Percentiles rank a stretch among this genome's conserved stretches.
Evolutionary conservation across 2,113 vertebrate species (phyloP).

Genomic region (Probosciger aterrimus): DNA sequence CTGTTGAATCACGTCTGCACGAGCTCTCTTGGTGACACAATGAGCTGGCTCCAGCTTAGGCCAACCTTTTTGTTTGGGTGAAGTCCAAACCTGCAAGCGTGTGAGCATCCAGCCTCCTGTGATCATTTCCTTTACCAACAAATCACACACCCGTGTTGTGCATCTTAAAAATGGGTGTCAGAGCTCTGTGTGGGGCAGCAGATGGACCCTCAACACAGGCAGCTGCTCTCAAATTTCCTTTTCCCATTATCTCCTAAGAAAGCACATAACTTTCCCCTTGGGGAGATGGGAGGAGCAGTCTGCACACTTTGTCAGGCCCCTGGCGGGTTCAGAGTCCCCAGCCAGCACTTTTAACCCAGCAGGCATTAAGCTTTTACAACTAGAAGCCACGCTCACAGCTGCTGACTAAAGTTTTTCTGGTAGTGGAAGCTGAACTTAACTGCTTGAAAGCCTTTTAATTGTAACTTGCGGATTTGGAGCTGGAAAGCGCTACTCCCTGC

Average conservation of each 20-base stretch:
- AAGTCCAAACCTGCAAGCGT: background rate
- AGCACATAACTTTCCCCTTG: background rate
- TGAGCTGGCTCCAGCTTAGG: background rate
- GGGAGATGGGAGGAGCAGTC: background rate
- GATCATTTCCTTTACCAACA: background rate
- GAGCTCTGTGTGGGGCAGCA: background rate
- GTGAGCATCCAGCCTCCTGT: background rate
- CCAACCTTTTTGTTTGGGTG: background rate
- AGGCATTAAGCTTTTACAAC: background rate
- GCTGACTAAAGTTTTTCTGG: background rate
- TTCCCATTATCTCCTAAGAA: background rate
- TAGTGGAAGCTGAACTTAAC: background rate
- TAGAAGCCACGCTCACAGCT: background rate
- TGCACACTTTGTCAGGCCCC: background rate
- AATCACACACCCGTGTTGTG: background rate
- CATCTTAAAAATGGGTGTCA: background rate
- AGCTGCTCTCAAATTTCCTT: background rate
- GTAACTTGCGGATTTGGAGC: background rate
- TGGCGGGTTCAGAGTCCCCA: background rate
- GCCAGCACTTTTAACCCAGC: background rate
- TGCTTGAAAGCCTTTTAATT: background rate
- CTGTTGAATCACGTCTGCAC: background rate
- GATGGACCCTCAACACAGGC: background rate
- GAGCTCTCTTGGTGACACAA: background rate
- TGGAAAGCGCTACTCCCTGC: background rate